Conservation (phyloP, 92 coral and sea anemone species). For the Virgularia gustaviana region DNA sequence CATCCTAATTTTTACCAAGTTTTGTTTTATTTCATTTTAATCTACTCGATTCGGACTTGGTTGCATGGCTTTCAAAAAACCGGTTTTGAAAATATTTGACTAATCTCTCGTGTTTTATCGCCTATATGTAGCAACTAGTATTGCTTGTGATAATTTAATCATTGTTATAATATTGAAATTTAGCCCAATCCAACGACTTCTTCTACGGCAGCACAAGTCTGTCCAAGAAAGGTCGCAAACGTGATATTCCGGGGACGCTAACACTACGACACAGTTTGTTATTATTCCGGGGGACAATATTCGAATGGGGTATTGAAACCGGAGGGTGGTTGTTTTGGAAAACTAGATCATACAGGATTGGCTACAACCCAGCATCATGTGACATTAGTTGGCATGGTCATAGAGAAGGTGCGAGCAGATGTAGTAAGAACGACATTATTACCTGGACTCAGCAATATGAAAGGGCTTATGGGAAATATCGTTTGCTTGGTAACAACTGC, state of each 20-base stretch:
- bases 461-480: neutral
- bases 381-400: neutral
- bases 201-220: neutral
- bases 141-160: no score
- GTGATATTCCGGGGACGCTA: neutral
- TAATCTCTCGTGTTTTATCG: no score
- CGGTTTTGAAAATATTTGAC: no score
- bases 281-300: neutral
- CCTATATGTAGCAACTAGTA: no score
- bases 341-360: neutral
- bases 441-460: neutral
- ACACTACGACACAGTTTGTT: neutral
- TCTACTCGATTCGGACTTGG: no score
- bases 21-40: no score
- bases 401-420: neutral
- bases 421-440: neutral
- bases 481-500: neutral
- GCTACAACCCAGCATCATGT: neutral
- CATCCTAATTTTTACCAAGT: no score
- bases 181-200: neutral
- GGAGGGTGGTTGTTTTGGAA: no score
- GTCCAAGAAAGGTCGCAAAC: neutral
- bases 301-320: slow-evolving; percentile 11
- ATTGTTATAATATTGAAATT: no score
- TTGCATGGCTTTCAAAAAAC: no score